Evolutionary conservation across 92 coral and sea anemone genomes (phyloP).

Genomic region (Hydrozoanthus gracilis): DNA sequence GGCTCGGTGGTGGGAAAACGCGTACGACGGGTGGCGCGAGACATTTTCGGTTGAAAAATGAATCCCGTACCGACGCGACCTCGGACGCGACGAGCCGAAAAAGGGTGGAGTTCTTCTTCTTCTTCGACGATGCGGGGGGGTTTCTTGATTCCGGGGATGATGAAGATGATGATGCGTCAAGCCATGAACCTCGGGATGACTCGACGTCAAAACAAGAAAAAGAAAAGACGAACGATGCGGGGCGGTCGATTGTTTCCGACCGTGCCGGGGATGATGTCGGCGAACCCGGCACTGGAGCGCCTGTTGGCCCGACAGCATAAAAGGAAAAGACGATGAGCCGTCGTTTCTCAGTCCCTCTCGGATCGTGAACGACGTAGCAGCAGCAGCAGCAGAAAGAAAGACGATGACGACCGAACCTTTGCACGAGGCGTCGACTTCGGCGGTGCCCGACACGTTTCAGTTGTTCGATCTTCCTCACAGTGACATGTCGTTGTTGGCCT

Average conservation of each 20-base stretch:
- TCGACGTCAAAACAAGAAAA: background rate
- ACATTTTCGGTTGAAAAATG: background rate
- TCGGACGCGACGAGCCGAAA: conserved; percentile 2
- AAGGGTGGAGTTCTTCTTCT: background rate
- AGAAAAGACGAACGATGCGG: background rate
- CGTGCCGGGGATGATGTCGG: background rate
- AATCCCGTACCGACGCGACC: background rate
- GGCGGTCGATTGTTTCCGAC: background rate
- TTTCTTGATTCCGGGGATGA: too few species aligned
- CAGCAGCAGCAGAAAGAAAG: too few species aligned
- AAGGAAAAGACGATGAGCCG: background rate
- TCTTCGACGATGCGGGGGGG: background rate
- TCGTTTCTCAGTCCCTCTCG: too few species aligned
- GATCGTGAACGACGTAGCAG: too few species aligned
- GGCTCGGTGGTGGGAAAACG: background rate
- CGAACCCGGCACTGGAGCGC: background rate
- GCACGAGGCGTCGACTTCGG: background rate
- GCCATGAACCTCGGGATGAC: background rate
- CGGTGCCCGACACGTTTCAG: background rate
- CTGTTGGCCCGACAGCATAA: background rate
- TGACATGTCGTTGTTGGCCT: background rate
- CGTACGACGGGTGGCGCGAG: background rate
- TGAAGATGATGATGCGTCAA: background rate
- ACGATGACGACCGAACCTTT: background rate
- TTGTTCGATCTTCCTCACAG: background rate